These are phyloP conservation scores for Neofelis nebulosa DNA, from an alignment of 2,113 vertebrate species.

Conservation along the genomic window DNA sequence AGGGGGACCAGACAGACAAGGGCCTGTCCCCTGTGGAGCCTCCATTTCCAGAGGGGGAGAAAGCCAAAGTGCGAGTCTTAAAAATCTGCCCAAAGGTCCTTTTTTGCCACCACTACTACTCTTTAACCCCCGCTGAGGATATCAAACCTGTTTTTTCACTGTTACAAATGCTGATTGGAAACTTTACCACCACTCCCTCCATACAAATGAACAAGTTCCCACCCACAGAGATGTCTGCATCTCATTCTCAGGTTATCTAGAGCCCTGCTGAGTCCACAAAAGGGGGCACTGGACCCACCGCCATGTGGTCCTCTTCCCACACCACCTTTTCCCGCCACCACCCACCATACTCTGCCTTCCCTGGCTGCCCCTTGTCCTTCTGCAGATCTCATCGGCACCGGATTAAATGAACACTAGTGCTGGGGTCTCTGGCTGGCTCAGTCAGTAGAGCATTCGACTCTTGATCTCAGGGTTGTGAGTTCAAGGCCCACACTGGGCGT, in stretches of 20 bases:
- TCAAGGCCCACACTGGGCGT: not conserved
- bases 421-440: not conserved
- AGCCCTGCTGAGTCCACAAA: not conserved
- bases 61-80: not conserved
- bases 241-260: not conserved
- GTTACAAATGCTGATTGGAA: not conserved
- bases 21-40: not conserved
- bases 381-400: not conserved
- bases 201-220: not conserved
- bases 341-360: not conserved
- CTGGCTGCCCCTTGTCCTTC: not conserved
- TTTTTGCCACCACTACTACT: not conserved
- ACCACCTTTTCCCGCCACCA: no score
- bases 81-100: not conserved
- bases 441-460: not conserved
- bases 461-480: not conserved
- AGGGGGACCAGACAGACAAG: not conserved
- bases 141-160: not conserved
- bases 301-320: not conserved
- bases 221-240: not conserved
- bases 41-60: not conserved
- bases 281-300: not conserved
- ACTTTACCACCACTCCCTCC: not conserved
- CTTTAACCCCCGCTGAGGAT: not conserved
- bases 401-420: not conserved